Base-by-base conservation (phyloP, 2,113 vertebrate genomes). In the Casuarius casuarius region DNA sequence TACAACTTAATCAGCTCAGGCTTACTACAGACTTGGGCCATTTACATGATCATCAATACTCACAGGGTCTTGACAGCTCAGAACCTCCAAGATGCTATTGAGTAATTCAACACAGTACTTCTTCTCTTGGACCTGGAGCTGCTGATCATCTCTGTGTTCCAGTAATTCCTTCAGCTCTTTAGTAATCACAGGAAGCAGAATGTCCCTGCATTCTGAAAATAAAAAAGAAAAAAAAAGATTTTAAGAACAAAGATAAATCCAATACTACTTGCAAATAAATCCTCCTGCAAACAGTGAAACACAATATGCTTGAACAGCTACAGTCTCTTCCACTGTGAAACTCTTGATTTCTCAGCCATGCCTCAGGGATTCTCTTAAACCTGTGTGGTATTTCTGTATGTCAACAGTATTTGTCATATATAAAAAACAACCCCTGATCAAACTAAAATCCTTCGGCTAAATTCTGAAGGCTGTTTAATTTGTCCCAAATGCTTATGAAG, bases 161-260 rank as follows among this genome's bases (percentile, higher is more conserved):
- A 99, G 95, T 18, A 99, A 98, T 40, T 97, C 98, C 63, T 98
- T 98, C 95, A 99, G 95, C 91, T 99, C 99, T 90, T 98, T 98
- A 35, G 99, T 99, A 97, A 99, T 99, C 98, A 99, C 99, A 82
- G 99, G 99, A 87, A 99, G 98, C 88, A 99, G 94, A 84, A 99
- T 98, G 91, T 99, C 99, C 73, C 99, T 99, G 93, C 99, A 99
- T 79, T 99, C 99, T 99, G 96, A 28, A 98, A 97, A 18, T 7
- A 65, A 94, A 97, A 58, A 17, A 97, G 19, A 28, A 65, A 94
- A 97, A 58, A 58, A 78, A 91, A 84, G 38, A 48, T 40, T 70
- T 88, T 58, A 90, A 52, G 29, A 71, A 48, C 8, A 66, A 56
- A 78, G 10, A 66, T 2, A 70, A 88, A 29, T 59, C 10, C 83